Percentiles rank a stretch among this genome's conserved stretches.
phyloP scores from a whole-genome alignment of 2,888 invertebrate genomes.

The Dryocosmus kuriphilus region DNA sequence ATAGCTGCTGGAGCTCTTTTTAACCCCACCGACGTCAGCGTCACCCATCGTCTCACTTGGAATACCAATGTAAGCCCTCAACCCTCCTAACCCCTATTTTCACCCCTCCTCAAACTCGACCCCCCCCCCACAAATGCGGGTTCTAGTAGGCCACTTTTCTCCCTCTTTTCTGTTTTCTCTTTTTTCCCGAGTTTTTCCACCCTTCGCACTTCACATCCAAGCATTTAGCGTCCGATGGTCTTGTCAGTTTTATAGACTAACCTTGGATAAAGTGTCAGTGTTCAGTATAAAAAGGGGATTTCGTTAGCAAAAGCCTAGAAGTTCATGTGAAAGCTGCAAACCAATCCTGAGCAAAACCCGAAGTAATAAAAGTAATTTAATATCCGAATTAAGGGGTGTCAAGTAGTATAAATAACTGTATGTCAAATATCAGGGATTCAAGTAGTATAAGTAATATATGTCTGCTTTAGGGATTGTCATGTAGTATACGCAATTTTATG shows the following conservation, averaged over 20 bases:
- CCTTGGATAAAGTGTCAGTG: slow-evolving; percentile 22
- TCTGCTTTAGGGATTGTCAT: too few species aligned
- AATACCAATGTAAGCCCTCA: not conserved
- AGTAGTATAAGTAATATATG: not conserved
- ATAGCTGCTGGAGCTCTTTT: slow-evolving; percentile 8
- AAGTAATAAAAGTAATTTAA: not conserved
- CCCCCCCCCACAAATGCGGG: slow-evolving; percentile 20
- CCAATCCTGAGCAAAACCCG: not conserved
- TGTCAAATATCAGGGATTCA: not conserved
- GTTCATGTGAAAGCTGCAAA: not conserved
- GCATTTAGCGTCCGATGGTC: slow-evolving; percentile 36
- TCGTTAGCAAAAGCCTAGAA: not conserved
- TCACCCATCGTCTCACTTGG: slow-evolving; percentile 26
- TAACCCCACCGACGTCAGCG: slow-evolving; percentile 4
- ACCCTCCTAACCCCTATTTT: not conserved
- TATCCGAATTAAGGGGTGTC: too few species aligned
- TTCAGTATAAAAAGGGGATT: slow-evolving; percentile 16
- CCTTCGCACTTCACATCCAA: slow-evolving; percentile 27
- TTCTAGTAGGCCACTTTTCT: slow-evolving; percentile 34
- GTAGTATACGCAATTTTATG: too few species aligned
- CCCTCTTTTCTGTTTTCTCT: not conserved
- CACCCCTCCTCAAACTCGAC: slow-evolving; percentile 8
- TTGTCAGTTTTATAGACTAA: slow-evolving; percentile 37
- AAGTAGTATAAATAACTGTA: not conserved
- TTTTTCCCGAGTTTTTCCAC: slow-evolving; percentile 16